phyloP scores from a whole-genome alignment of 2,113 vertebrate genomes.

The Psilopsiagon aymara region DNA sequence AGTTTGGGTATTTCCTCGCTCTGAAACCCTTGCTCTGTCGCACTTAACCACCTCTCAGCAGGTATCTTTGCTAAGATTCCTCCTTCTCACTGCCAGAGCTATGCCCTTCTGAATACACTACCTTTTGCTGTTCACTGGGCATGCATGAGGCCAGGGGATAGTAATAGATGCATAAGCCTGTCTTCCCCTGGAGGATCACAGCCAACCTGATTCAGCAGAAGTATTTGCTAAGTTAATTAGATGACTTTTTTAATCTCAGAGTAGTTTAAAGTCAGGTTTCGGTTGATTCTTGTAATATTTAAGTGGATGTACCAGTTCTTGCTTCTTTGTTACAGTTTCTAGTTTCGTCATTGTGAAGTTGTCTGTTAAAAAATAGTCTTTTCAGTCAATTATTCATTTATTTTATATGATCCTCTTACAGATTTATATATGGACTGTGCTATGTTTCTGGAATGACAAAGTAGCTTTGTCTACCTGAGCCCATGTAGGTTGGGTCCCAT shows the following conservation, averaged over 20 bases:
- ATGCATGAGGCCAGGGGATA: neutral
- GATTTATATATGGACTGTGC: neutral
- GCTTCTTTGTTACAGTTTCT: neutral
- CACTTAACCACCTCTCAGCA: neutral
- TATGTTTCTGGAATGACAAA: neutral
- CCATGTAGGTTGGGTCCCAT: neutral
- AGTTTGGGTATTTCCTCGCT: neutral
- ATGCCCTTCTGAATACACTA: neutral
- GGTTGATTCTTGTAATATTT: neutral
- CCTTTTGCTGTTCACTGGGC: neutral
- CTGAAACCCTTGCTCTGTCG: neutral
- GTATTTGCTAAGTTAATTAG: constrained; percentile 46
- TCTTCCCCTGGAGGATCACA: neutral
- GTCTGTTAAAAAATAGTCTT: neutral
- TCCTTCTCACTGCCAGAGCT: neutral
- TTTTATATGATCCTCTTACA: neutral
- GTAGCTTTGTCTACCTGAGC: neutral
- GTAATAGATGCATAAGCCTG: neutral
- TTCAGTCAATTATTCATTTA: neutral
- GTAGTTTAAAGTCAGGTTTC: neutral
- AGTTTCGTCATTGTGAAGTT: neutral
- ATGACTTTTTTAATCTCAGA: neutral
- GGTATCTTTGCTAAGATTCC: neutral
- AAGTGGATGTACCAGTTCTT: neutral
- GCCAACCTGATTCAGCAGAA: constrained; percentile 1